Evolutionary conservation across 2,888 invertebrate genomes (phyloP).

Genomic region (Ophonus ardosiacus): DNA sequence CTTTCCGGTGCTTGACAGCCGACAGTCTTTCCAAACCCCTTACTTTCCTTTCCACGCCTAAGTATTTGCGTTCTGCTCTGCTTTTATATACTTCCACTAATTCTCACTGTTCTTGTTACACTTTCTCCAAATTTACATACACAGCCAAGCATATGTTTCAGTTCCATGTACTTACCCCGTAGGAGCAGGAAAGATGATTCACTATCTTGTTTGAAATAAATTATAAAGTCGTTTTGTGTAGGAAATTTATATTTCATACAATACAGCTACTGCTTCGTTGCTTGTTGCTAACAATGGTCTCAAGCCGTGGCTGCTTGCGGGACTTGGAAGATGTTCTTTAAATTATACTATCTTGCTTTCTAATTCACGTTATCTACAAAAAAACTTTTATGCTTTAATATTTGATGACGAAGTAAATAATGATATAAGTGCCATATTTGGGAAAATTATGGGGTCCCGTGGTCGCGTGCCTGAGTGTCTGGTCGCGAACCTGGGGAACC

Average conservation of each 20-base stretch:
- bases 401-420: no score
- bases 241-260: constrained; percentile 52
- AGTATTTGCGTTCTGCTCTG: constrained; percentile 36
- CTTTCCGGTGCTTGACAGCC: constrained; percentile 48
- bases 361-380: constrained; percentile 60
- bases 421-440: no score
- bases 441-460: no score
- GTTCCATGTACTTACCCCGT: constrained; percentile 42
- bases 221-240: constrained; percentile 58
- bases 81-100: background rate
- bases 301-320: constrained; percentile 25
- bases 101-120: background rate
- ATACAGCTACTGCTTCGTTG: background rate
- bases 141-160: constrained; percentile 53
- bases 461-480: no score
- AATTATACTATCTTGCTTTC: constrained; percentile 58
- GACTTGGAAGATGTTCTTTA: constrained; percentile 55
- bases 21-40: background rate
- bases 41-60: constrained; percentile 17
- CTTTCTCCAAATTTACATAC: constrained; percentile 47
- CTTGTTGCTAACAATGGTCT: background rate
- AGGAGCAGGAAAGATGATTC: constrained; percentile 54
- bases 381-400: constrained; percentile 60
- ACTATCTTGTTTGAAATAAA: constrained; percentile 60
- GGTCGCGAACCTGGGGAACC: no score